Evolutionary conservation across 2,888 invertebrate species (phyloP).

Genomic region (Acholoe squamosa): DNA sequence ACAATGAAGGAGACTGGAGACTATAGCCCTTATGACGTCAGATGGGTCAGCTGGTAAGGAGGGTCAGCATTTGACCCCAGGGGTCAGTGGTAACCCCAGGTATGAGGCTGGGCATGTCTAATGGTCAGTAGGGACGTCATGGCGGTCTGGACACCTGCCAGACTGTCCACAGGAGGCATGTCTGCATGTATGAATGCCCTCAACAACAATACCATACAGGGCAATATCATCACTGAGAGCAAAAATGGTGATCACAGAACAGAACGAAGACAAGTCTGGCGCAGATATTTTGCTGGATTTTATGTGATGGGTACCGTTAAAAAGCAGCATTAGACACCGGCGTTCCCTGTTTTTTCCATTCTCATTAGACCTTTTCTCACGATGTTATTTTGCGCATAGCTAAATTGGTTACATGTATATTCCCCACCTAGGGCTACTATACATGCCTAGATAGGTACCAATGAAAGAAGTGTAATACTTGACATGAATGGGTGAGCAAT

Average conservation of each 20-base stretch:
- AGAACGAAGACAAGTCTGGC: background rate
- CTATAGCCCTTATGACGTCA: background rate
- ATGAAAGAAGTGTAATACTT: too few relatives aligned
- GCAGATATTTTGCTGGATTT: background rate
- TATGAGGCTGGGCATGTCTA: background rate
- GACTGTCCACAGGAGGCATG: background rate
- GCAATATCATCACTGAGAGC: background rate
- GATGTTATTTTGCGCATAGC: too few relatives aligned
- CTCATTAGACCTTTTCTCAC: too few relatives aligned
- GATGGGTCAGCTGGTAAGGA: too few relatives aligned
- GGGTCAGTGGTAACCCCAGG: background rate
- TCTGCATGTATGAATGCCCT: background rate
- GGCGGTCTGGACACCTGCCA: background rate
- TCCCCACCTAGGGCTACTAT: too few relatives aligned
- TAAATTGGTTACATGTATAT: too few relatives aligned
- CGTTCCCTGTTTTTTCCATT: too few relatives aligned
- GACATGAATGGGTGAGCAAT: too few relatives aligned
- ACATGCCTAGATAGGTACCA: too few relatives aligned
- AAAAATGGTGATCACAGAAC: background rate
- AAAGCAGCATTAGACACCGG: too few relatives aligned
- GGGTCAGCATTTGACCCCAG: too few relatives aligned
- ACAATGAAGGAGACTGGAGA: background rate
- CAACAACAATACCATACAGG: background rate
- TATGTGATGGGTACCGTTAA: too few relatives aligned
- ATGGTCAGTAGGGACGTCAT: background rate